Percentiles rank a stretch among this genome's conserved stretches.
These are phyloP conservation scores for Cataglyphis hispanica DNA, from an alignment of 1,140 invertebrate genomes.

Conservation along the genomic window DNA sequence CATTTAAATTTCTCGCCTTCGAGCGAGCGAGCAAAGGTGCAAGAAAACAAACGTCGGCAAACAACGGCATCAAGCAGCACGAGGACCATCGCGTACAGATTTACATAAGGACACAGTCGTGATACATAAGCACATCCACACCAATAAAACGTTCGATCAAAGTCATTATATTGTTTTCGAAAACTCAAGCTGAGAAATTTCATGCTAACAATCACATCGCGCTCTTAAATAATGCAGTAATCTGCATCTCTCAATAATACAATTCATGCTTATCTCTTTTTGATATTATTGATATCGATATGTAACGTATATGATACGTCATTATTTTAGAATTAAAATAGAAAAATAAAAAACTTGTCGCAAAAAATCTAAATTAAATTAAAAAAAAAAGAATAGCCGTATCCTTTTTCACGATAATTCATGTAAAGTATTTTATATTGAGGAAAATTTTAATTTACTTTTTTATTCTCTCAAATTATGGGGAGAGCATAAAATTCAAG, in stretches of 20 bases:
- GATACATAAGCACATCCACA: slow-evolving; percentile 19
- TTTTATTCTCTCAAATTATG: background rate
- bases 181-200: background rate
- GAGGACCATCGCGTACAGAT: slow-evolving; percentile 58
- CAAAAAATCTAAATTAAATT: background rate
- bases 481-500: background rate
- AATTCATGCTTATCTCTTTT: background rate
- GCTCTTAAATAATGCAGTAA: background rate
- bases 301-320: background rate
- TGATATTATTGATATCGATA: background rate
- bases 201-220: background rate
- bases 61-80: slow-evolving; percentile 47
- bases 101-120: slow-evolving; percentile 10
- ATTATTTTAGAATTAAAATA: background rate
- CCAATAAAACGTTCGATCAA: background rate
- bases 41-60: slow-evolving; percentile 53
- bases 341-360: slow-evolving; percentile 9
- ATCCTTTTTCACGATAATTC: background rate
- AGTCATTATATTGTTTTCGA: slow-evolving; percentile 10
- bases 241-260: background rate
- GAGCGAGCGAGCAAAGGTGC: background rate
- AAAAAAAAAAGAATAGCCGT: background rate
- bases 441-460: background rate
- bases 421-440: background rate
- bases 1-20: slow-evolving; percentile 59